phyloP scores from a whole-genome alignment of 2,113 vertebrate genomes.

The Lontra canadensis region DNA sequence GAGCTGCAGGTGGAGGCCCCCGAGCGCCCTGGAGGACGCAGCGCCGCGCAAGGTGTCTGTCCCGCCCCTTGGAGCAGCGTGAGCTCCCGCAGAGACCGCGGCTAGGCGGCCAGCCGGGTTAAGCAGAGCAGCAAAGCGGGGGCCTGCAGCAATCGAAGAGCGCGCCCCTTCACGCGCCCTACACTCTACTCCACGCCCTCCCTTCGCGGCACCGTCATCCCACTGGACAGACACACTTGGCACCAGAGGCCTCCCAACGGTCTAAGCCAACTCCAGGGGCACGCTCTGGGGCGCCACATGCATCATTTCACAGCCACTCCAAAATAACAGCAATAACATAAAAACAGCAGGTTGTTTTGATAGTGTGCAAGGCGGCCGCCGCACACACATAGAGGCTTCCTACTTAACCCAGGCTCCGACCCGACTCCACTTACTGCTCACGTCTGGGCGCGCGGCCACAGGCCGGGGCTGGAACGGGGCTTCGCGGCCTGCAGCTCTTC shows the following conservation, averaged over 20 bases:
- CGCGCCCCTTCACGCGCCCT: background rate
- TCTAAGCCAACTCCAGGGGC: background rate
- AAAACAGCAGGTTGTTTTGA: background rate
- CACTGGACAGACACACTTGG: background rate
- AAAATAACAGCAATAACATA: background rate
- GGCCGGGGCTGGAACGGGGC: background rate
- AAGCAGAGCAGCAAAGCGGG: background rate
- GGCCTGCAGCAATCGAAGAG: background rate
- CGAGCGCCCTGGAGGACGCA: background rate
- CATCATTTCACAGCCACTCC: background rate
- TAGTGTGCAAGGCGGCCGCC: background rate
- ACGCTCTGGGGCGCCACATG: background rate
- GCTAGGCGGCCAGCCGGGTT: rapidly evolving
- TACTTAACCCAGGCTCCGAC: background rate
- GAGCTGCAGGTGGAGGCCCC: conserved; percentile 19
- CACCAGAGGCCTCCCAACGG: background rate
- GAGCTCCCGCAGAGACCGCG: background rate
- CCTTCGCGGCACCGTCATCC: background rate
- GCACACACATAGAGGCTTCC: background rate
- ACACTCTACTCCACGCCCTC: background rate
- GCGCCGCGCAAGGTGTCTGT: no score
- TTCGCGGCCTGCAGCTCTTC: background rate
- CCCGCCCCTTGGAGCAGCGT: background rate
- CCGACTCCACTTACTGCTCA: rapidly evolving
- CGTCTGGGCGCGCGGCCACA: background rate